Evolutionary conservation across 2,888 invertebrate genomes (phyloP), one percentile per base, ranked within the genome.

Genomic region (Eristalis tenax): DNA sequence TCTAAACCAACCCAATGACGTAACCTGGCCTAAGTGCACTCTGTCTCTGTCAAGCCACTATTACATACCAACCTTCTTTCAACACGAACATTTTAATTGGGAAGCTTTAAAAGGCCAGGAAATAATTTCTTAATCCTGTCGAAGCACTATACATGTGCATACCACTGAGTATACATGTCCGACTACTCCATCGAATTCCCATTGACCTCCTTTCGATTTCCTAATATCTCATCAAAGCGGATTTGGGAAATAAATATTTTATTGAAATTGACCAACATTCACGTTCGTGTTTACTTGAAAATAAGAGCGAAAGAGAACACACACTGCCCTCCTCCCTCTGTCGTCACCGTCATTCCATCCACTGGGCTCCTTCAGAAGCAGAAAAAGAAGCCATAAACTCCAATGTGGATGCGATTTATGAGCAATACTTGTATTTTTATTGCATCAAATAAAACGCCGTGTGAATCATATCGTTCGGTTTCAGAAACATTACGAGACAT

Each of bases 391-490:
- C 35, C 70, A 86, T 86, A 83, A 86, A 78, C 70, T 77, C 78
- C 43, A 63, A 79, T 83, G 74, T 75, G 86, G 74, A 86, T 86
- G 70, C 83, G 74, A 86, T 86, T 86, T 86, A 86, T 83, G 70
- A 56, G 69, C 70, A 79, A 86, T 86, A 79, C 83, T 86, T 83
- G 86, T 78, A 61, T 83, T 86, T 86, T 86, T 86, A 86, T 86
- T 86, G 75, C 78, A 75, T 66, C 86, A 79, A 83, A 86, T 86
- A 86, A 86, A 86, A 66, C 70, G 74, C 74, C 83, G 74, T 83
- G 78, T 74, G 83, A 86, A 86, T 86, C 86, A 86, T 86, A 83
- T 83, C 74, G 83, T 83, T 86, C 70, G 86, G 83, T 86, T 83
- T 86, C 66, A 78, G 83, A 86, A 86, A 86, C 75, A 86, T 86